phyloP scores from a whole-genome alignment of 2,888 invertebrate genomes.

The Camponotus fellah region DNA sequence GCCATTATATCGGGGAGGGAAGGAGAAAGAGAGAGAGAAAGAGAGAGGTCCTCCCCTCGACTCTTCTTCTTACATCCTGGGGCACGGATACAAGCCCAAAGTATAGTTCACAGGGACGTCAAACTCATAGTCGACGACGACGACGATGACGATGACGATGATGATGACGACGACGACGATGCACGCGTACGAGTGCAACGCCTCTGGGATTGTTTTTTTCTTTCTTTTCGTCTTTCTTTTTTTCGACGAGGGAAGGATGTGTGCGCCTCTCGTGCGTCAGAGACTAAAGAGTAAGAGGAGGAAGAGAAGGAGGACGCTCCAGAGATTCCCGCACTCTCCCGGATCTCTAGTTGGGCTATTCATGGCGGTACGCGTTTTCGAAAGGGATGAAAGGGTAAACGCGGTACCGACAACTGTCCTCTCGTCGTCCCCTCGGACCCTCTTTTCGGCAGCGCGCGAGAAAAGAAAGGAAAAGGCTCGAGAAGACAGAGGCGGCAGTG shows the following conservation, averaged over 20 bases:
- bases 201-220: conserved; percentile 56
- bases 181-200: conserved; percentile 29
- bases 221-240: conserved; percentile 18
- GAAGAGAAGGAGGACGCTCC: conserved; percentile 18
- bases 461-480: conserved; percentile 48
- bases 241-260: conserved; percentile 21
- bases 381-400: conserved; percentile 75
- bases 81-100: conserved; percentile 60
- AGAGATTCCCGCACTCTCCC: conserved; percentile 54
- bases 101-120: conserved; percentile 72
- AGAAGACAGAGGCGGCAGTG: conserved; percentile 65
- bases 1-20: conserved; percentile 78
- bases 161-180: conserved; percentile 1
- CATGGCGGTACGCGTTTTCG: conserved; percentile 73
- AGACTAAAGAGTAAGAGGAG: conserved; percentile 45
- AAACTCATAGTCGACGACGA: conserved; percentile 48
- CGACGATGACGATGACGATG: not conserved
- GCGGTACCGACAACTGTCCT: conserved; percentile 60
- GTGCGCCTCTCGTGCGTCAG: conserved; percentile 61
- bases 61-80: conserved; percentile 52
- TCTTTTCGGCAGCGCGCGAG: conserved; percentile 58
- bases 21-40: not conserved
- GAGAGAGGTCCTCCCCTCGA: conserved; percentile 55
- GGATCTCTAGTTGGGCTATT: conserved; percentile 73
- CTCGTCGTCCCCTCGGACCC: conserved; percentile 55